Percentiles rank a stretch among this genome's conserved stretches.
Conservation (phyloP, 2,113 vertebrate species). For the Pantherophis guttatus region DNA sequence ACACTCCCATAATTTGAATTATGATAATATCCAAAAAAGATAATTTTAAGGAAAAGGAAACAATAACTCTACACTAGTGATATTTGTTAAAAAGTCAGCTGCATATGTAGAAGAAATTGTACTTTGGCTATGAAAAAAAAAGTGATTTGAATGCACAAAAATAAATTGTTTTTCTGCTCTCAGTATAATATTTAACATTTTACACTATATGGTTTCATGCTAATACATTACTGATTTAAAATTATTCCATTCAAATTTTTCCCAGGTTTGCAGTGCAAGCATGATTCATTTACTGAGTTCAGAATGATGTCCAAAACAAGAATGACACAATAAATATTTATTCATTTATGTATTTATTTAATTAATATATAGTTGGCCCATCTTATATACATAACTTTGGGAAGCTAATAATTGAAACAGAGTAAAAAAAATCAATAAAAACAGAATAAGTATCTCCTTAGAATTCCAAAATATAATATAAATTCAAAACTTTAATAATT, state of each 20-base stretch:
- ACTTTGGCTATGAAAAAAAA: not conserved
- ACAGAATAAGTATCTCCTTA: constrained; percentile 61
- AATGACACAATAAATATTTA: constrained; percentile 35
- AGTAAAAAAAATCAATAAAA: constrained; percentile 53
- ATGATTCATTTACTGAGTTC: constrained; percentile 61
- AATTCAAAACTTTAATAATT: constrained; percentile 56
- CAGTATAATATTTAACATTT: not conserved
- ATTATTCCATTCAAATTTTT: constrained; percentile 39
- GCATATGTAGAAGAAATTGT: not conserved
- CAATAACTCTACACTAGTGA: not conserved
- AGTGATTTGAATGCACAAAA: not conserved
- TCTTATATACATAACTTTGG: not conserved
- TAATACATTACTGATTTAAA: not conserved
- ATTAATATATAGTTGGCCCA: not conserved
- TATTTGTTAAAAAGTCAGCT: not conserved
- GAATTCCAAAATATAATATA: constrained; percentile 65
- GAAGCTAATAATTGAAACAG: not conserved
- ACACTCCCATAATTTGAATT: not conserved
- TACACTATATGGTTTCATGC: constrained; percentile 13
- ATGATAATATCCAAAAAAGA: accelerated
- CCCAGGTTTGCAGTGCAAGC: constrained; percentile 57
- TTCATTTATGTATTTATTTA: not conserved
- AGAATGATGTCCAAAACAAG: constrained; percentile 68
- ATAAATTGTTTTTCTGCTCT: not conserved
- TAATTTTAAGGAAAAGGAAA: not conserved